These are phyloP conservation scores for Calephelis nemesis DNA, from an alignment of 1,140 invertebrate genomes.

Conservation along the genomic window DNA sequence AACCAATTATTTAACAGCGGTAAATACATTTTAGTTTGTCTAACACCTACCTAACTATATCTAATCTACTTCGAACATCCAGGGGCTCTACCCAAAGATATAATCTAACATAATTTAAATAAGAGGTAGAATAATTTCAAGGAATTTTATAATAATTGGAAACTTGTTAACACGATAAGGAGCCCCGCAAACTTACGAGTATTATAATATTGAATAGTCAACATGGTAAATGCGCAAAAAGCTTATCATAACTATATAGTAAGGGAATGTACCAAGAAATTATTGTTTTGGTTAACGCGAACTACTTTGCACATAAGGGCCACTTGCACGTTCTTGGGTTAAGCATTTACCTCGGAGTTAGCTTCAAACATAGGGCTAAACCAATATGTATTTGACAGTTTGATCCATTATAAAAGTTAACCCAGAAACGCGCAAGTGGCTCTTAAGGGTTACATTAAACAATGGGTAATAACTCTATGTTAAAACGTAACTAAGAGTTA, in stretches of 20 bases:
- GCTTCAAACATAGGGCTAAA: too few relatives aligned
- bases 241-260: constrained; percentile 43
- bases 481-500: too few relatives aligned
- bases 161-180: constrained; percentile 23
- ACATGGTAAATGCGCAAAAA: constrained; percentile 75
- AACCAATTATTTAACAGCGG: constrained; percentile 37
- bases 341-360: too few relatives aligned
- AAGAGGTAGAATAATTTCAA: constrained; percentile 46
- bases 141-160: constrained; percentile 31
- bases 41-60: constrained; percentile 62
- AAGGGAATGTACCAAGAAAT: background rate
- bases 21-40: constrained; percentile 53
- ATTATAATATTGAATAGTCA: constrained; percentile 70
- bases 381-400: too few relatives aligned
- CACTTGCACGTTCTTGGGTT: too few relatives aligned
- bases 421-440: too few relatives aligned
- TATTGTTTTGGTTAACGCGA: background rate
- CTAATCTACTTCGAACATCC: constrained; percentile 67
- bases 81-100: constrained; percentile 51
- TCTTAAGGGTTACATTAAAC: too few relatives aligned
- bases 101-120: constrained; percentile 48
- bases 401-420: too few relatives aligned
- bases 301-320: too few relatives aligned
- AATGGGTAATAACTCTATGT: too few relatives aligned
- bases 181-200: constrained; percentile 44